A percentile compares a stretch with the other conserved stretches of the same genome.
These are phyloP conservation scores for Ptilorrhoa leucosticta DNA, from an alignment of 2,113 vertebrate genomes.

Conservation along the genomic window DNA sequence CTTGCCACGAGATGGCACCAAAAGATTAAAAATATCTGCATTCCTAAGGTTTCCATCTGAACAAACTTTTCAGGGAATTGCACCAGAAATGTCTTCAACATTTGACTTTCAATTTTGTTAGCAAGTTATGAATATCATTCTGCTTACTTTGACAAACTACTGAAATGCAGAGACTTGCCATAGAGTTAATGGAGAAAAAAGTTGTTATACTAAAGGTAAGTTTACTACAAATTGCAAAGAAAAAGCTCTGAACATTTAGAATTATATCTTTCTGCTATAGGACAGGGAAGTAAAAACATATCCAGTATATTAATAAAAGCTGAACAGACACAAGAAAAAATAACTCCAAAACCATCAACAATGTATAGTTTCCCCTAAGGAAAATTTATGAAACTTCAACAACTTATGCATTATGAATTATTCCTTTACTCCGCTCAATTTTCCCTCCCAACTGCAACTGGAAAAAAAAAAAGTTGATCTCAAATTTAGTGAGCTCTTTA, in stretches of 20 bases:
- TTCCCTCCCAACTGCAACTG: background rate
- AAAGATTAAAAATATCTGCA: conserved; percentile 36
- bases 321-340: background rate
- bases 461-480: background rate
- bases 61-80: background rate
- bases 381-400: background rate
- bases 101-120: conserved; percentile 10
- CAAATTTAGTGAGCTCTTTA: background rate
- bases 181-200: background rate
- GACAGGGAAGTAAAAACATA: background rate
- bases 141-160: background rate
- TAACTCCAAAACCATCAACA: background rate
- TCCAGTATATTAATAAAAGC: background rate
- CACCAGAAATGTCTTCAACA: background rate
- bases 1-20: conserved; percentile 73
- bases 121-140: background rate
- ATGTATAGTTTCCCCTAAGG: background rate
- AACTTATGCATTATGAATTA: background rate
- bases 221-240: background rate
- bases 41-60: background rate
- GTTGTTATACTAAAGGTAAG: background rate
- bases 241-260: background rate
- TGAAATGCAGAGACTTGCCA: background rate
- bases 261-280: background rate
- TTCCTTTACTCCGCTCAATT: background rate